phyloP scores from a whole-genome alignment of 1,140 invertebrate species.

The Oryzaephilus surinamensis region DNA sequence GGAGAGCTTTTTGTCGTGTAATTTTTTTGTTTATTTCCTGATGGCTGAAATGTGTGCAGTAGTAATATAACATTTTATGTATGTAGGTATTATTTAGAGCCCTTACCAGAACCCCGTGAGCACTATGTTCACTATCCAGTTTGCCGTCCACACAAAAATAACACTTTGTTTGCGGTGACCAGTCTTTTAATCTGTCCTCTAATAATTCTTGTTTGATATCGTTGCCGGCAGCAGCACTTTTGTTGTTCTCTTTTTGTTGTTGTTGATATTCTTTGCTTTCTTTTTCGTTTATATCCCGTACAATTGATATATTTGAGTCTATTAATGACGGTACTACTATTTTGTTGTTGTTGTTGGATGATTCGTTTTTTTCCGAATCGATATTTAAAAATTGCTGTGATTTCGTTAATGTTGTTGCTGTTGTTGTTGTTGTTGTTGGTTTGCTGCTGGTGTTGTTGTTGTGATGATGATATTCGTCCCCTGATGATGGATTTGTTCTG shows the following conservation, averaged over 20 bases:
- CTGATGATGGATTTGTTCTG: conserved; percentile 19
- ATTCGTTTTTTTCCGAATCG: conserved; percentile 1
- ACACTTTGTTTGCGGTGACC: conserved; percentile 76
- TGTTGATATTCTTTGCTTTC: conserved; percentile 22
- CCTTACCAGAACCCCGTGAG: conserved; percentile 47
- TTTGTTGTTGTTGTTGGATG: conserved; percentile 21
- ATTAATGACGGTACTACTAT: too few species aligned
- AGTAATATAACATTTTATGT: neutral
- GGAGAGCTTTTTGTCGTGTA: too few species aligned
- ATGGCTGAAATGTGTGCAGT: too few species aligned
- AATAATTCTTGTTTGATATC: conserved; percentile 8
- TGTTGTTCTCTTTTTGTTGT: conserved; percentile 23
- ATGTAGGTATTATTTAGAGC: conserved; percentile 6
- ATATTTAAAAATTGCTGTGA: too few species aligned
- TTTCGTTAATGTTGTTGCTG: conserved; percentile 18
- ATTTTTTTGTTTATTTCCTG: too few species aligned
- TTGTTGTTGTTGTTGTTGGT: conserved; percentile 18
- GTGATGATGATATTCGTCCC: conserved; percentile 11
- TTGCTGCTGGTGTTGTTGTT: conserved; percentile 17
- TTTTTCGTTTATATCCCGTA: conserved; percentile 21
- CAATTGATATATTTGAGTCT: too few species aligned
- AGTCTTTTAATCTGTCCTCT: conserved; percentile 49
- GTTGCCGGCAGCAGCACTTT: neutral
- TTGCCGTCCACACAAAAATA: conserved; percentile 79
- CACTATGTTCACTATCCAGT: conserved; percentile 44